Percentiles rank a stretch among this genome's conserved stretches.
phyloP scores from a whole-genome alignment of 2,113 vertebrate genomes.

The Strix uralensis region DNA sequence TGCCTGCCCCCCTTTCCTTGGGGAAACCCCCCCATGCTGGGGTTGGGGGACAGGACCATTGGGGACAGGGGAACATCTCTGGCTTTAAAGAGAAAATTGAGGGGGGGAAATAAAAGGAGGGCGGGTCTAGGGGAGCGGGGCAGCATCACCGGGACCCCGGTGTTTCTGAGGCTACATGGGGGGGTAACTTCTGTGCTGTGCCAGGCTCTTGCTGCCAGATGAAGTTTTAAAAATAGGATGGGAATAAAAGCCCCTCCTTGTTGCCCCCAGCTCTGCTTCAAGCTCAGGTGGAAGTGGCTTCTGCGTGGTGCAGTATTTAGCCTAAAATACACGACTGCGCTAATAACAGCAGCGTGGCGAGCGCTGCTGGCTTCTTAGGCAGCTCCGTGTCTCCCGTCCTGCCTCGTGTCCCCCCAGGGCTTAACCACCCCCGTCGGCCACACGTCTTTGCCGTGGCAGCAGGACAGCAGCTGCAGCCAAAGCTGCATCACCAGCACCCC shows the following conservation, averaged over 20 bases:
- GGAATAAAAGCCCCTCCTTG: not conserved
- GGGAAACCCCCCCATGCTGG: rapidly evolving
- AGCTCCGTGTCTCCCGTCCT: not conserved
- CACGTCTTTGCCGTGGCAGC: not conserved
- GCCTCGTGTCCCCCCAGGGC: not conserved
- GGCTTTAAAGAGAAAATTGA: not conserved
- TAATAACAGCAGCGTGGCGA: not conserved
- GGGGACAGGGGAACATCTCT: not conserved
- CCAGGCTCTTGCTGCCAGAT: not conserved
- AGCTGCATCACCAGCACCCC: not conserved
- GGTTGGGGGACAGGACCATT: not conserved
- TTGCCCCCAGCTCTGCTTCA: not conserved
- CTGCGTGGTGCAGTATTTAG: not conserved
- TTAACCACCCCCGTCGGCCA: not conserved
- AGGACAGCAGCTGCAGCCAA: not conserved
- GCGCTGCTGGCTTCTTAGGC: not conserved
- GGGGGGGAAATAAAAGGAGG: not conserved
- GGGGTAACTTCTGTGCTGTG: not conserved
- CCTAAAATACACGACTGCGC: not conserved
- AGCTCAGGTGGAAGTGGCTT: not conserved
- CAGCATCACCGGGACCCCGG: rapidly evolving
- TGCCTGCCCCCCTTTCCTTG: not conserved
- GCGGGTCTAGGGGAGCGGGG: not conserved
- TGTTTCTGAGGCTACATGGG: not conserved
- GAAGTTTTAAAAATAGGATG: not conserved